Evolutionary conservation across 2,888 invertebrate genomes (phyloP), one percentile per base, ranked within the genome.

Genomic region (Crocallis elinguaria): DNA sequence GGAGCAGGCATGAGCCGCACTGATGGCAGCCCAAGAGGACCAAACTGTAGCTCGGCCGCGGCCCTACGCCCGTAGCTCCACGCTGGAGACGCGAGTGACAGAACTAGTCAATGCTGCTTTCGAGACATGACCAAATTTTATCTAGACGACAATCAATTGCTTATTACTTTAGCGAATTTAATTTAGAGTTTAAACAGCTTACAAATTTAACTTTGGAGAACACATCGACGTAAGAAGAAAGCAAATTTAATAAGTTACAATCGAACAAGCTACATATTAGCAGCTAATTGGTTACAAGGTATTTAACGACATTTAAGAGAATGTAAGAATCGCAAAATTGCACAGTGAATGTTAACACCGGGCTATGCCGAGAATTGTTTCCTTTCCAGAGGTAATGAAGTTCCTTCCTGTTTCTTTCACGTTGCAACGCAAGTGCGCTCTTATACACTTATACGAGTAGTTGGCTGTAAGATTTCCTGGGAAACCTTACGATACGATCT

Each of bases 21-120:
- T n/a, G n/a, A n/a, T n/a, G 23, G 67, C 66, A 82, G 64, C 74
- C 73, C 71, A 77, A 68, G 75, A 76, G 73, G 83, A 83, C 83
- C 83, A 82, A 83, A 69, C 73, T 77, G 82, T 79, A 73, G 82
- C 74, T n/a, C 77, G 76, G 61, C 62, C 50, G 57, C 60, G 57
- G 52, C 52, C 49, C 29, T 7, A 12, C 42, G 45, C 56, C 59
- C 63, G 55, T 13, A 7, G 39, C 21, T 9, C 16, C 8, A 9
- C 42, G 13, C 12, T 19, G 12, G 12, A 8, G 3, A 12, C 35
- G 36, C 37, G 17, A 14, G 13, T 33, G 39, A 33, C 52, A 32
- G 23, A 30, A 12, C 27, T 42, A 41, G 27, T 19, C 51, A 33
- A 38, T 19, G 17, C 12, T 51, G 48, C 55, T 45, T 21, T 23